Conservation (phyloP, 2,113 vertebrate genomes). For the Mustelus asterias region DNA sequence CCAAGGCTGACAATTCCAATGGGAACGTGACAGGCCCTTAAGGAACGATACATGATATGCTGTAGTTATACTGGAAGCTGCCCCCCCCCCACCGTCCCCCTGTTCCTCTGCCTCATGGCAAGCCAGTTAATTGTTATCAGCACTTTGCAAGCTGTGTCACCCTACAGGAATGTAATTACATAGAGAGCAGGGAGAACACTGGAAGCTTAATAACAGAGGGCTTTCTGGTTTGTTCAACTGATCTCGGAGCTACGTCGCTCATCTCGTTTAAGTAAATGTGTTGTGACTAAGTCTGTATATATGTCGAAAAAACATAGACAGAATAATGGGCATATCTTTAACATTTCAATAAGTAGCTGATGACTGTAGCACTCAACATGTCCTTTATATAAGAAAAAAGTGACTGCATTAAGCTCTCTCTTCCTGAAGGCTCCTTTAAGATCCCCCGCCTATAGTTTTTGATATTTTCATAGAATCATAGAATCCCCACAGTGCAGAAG, state of each 20-base stretch:
- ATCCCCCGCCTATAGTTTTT: neutral
- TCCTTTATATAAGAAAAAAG: neutral
- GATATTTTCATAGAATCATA: no score
- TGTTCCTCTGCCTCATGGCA: neutral
- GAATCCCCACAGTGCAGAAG: no score
- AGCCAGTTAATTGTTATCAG: neutral
- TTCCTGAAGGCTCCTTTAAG: neutral
- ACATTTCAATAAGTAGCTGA: neutral
- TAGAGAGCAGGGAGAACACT: neutral
- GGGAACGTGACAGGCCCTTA: neutral
- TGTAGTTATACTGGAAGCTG: neutral
- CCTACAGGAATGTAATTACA: constrained; percentile 15
- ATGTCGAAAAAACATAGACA: neutral
- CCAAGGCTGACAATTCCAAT: neutral
- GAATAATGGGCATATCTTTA: neutral
- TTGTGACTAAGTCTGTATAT: neutral
- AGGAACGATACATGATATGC: neutral
- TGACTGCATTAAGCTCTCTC: no score
- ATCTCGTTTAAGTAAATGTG: neutral
- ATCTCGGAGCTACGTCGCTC: neutral
- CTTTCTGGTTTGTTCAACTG: neutral
- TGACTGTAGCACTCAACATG: neutral
- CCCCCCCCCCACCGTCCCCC: neutral
- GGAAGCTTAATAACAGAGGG: constrained; percentile 16
- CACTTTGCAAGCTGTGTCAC: neutral